These are phyloP conservation scores for Pseudomugil gertrudae DNA, from an alignment of 2,797 vertebrate genomes.

Conservation along the genomic window DNA sequence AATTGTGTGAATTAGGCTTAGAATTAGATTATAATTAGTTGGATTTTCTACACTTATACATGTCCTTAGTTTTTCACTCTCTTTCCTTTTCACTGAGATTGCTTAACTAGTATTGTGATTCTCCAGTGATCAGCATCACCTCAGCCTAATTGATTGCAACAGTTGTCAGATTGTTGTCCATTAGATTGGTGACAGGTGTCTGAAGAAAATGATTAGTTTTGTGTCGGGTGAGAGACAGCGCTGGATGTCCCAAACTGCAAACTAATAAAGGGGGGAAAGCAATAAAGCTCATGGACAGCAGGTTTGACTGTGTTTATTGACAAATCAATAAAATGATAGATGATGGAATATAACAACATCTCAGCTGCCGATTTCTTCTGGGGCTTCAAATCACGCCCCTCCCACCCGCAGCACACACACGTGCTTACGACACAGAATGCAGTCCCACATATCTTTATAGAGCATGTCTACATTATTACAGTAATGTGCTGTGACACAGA, in stretches of 20 bases:
- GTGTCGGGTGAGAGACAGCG: conserved; percentile 73
- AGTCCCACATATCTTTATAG: neutral
- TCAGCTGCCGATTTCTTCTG: conserved; percentile 74
- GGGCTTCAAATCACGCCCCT: conserved; percentile 61
- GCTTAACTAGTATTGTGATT: conserved; percentile 25
- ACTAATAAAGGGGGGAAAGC: conserved; percentile 81
- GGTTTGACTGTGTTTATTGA: conserved; percentile 83
- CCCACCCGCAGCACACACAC: conserved; percentile 9
- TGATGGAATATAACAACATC: conserved; percentile 79
- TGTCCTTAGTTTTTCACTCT: too few relatives aligned
- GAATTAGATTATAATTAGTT: too few relatives aligned
- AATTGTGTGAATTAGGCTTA: too few relatives aligned
- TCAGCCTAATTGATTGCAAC: conserved; percentile 74
- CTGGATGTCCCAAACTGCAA: conserved; percentile 81
- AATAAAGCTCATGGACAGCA: conserved; percentile 81
- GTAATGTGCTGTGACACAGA: conserved; percentile 34
- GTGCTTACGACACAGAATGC: neutral
- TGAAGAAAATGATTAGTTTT: conserved; percentile 81
- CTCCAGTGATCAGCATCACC: conserved; percentile 50
- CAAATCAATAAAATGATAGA: conserved; percentile 84
- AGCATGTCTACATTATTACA: conserved; percentile 43
- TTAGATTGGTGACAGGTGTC: conserved; percentile 74
- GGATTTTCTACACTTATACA: too few relatives aligned
- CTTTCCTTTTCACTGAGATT: neutral
- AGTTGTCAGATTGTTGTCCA: conserved; percentile 80